phyloP scores from a whole-genome alignment of 2,888 invertebrate genomes.

The Lithophane semibrunnea region DNA sequence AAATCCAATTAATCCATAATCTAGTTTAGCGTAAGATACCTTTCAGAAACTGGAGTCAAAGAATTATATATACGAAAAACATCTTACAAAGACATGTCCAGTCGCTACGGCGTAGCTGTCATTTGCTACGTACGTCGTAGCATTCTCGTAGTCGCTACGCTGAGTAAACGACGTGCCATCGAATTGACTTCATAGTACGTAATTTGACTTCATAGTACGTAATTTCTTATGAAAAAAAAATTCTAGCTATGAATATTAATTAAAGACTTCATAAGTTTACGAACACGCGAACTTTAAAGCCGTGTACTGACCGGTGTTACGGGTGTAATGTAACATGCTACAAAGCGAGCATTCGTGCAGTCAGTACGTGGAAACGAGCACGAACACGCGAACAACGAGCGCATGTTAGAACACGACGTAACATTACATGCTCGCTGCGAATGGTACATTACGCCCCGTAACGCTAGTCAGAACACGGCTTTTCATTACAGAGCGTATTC shows the following conservation, averaged over 20 bases:
- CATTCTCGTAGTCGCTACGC: neutral
- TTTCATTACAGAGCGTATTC: neutral
- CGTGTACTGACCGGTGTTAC: too few species aligned
- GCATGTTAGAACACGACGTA: too few species aligned
- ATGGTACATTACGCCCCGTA: too few species aligned
- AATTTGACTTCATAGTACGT: neutral
- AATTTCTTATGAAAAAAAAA: neutral
- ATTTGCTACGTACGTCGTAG: neutral
- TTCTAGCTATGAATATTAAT: neutral
- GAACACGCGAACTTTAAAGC: constrained; percentile 5
- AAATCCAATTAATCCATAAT: too few species aligned
- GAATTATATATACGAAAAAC: neutral
- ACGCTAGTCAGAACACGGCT: too few species aligned
- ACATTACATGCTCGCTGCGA: too few species aligned
- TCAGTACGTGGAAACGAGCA: too few species aligned
- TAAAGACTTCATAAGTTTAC: neutral
- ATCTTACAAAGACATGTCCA: neutral
- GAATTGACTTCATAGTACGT: neutral
- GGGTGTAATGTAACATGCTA: too few species aligned
- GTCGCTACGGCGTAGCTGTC: constrained; percentile 7
- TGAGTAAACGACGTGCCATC: neutral
- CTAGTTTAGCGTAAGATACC: neutral
- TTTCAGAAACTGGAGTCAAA: neutral
- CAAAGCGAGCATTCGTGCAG: too few species aligned
- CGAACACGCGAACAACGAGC: too few species aligned